Conservation (phyloP, 2,888 invertebrate species). For the Antheraea yamamai region DNA sequence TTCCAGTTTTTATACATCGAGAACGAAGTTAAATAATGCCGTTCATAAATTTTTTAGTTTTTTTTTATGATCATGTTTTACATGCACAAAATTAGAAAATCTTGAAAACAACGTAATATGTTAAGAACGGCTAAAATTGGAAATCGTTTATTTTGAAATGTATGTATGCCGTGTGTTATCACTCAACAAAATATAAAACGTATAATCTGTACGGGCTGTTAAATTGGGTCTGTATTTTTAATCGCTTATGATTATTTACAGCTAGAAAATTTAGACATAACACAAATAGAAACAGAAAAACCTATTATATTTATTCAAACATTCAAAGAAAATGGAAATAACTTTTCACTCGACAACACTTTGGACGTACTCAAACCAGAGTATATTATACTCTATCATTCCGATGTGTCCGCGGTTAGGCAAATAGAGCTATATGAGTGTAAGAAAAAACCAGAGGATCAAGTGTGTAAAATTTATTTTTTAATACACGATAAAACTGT, state of each 20-base stretch:
- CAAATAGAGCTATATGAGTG: constrained; percentile 94
- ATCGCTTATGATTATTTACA: constrained; percentile 50
- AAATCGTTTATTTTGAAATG: no score
- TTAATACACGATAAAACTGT: constrained; percentile 95
- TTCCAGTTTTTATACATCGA: no score
- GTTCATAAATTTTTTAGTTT: no score
- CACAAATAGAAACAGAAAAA: constrained; percentile 82
- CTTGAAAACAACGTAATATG: no score
- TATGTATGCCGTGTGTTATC: no score
- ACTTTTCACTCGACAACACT: constrained; percentile 87
- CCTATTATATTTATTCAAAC: constrained; percentile 90
- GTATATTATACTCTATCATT: constrained; percentile 94
- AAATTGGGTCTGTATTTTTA: background rate
- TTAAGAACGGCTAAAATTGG: no score
- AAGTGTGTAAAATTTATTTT: constrained; percentile 90
- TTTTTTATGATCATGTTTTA: no score
- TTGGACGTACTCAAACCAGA: constrained; percentile 87
- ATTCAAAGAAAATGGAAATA: constrained; percentile 87
- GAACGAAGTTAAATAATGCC: no score
- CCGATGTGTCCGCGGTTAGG: constrained; percentile 92
- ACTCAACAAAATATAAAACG: no score
- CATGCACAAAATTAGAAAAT: no score
- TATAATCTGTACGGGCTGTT: background rate
- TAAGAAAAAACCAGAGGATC: constrained; percentile 71
- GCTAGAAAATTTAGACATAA: constrained; percentile 86